Evolutionary conservation across 2,797 vertebrate genomes (phyloP).

Genomic region (Falco rusticolus): DNA sequence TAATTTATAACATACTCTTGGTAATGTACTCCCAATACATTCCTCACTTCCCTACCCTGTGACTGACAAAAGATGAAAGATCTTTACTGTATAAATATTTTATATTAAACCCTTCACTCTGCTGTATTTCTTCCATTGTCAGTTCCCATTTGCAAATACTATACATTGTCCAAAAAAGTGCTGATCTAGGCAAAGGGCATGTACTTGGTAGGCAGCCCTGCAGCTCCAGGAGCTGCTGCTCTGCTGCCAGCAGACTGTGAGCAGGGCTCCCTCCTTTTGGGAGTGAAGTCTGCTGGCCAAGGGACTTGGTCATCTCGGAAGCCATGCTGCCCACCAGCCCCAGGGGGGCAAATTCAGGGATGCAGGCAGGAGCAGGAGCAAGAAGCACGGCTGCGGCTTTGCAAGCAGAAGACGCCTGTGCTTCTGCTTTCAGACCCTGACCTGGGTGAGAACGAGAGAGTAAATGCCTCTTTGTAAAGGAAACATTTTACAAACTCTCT

Average conservation of each 20-base stretch:
- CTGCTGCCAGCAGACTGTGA: not conserved
- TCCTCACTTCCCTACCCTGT: constrained; percentile 77
- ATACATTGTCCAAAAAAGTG: constrained; percentile 70
- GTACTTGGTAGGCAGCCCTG: not conserved
- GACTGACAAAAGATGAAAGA: constrained; percentile 83
- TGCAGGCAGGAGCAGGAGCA: not conserved
- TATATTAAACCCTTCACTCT: constrained; percentile 81
- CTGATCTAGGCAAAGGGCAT: constrained; percentile 50
- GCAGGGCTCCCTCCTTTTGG: not conserved
- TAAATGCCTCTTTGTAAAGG: not conserved
- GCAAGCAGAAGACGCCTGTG: not conserved
- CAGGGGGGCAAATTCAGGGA: not conserved
- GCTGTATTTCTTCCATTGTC: constrained; percentile 76
- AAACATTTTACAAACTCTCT: constrained; percentile 12
- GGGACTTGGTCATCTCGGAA: rapidly evolving
- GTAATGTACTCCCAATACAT: constrained; percentile 81
- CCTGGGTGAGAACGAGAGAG: not conserved
- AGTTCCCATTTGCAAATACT: constrained; percentile 79
- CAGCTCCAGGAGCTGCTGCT: not conserved
- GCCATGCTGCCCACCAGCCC: not conserved
- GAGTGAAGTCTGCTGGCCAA: not conserved
- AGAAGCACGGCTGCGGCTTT: rapidly evolving
- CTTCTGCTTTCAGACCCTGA: not conserved
- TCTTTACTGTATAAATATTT: constrained; percentile 83
- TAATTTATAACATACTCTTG: constrained; percentile 83